phyloP scores from a whole-genome alignment of 1,140 invertebrate species.

The Caenorhabditis inopinata region DNA sequence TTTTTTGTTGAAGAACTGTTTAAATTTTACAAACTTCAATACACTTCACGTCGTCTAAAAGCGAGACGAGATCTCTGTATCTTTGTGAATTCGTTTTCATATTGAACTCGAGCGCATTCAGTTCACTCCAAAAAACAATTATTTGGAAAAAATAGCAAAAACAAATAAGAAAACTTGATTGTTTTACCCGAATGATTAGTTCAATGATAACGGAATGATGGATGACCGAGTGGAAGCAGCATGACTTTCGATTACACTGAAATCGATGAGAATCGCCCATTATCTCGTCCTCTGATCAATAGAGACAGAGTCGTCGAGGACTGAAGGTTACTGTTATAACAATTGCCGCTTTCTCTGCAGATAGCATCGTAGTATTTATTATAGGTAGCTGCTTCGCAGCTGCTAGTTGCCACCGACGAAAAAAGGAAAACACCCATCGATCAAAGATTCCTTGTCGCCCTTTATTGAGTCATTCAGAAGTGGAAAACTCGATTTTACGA shows the following conservation, averaged over 20 bases:
- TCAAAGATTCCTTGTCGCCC: not conserved
- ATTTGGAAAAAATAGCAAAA: not conserved
- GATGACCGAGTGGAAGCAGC: not conserved
- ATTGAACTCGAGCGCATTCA: not conserved
- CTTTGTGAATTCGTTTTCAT: not conserved
- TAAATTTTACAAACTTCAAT: too few relatives aligned
- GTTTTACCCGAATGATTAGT: not conserved
- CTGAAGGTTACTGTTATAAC: too few relatives aligned
- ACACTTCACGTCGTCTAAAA: too few relatives aligned
- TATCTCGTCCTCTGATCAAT: too few relatives aligned
- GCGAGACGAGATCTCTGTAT: not conserved
- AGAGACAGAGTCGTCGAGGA: too few relatives aligned
- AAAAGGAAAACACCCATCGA: not conserved
- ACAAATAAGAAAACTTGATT: not conserved
- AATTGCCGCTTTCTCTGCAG: too few relatives aligned
- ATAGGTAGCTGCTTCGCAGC: too few relatives aligned
- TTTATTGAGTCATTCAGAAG: too few relatives aligned
- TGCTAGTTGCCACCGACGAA: too few relatives aligned
- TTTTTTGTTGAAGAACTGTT: too few relatives aligned
- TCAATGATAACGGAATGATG: not conserved
- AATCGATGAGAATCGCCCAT: too few relatives aligned
- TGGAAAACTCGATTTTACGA: slow-evolving; percentile 8
- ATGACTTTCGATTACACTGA: not conserved
- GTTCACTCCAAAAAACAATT: not conserved
- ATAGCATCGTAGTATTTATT: too few relatives aligned